Conservation (phyloP, 1,140 invertebrate species). For the Drosophila biarmipes region DNA sequence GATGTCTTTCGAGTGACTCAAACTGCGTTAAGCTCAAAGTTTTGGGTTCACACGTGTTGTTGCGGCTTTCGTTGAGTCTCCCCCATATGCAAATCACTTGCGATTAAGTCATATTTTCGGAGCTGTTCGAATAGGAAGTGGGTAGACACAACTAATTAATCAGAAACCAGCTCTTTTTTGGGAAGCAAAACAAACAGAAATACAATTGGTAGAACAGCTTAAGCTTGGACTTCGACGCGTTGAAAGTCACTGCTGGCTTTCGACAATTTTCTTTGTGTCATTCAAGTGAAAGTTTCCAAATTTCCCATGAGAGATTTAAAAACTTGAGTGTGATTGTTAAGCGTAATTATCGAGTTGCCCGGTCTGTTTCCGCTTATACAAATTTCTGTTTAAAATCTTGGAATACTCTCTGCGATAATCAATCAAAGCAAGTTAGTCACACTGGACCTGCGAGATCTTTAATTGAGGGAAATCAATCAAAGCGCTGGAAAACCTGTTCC, state of each 20-base stretch:
- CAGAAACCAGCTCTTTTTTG: constrained; percentile 30
- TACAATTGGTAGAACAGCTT: constrained; percentile 31
- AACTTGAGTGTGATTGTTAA: constrained; percentile 21
- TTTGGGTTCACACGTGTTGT: constrained; percentile 41
- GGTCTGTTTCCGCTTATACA: constrained; percentile 21
- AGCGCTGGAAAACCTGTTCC: constrained; percentile 27
- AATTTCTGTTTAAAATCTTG: neutral
- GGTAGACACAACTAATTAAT: constrained; percentile 39
- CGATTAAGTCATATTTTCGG: constrained; percentile 45
- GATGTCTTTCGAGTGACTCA: constrained; percentile 20
- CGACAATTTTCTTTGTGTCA: constrained; percentile 35
- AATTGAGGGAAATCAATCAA: constrained; percentile 70
- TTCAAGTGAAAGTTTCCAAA: constrained; percentile 33
- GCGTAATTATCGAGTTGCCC: constrained; percentile 21
- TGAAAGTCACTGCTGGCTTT: constrained; percentile 32
- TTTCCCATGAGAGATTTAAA: constrained; percentile 24
- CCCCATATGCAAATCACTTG: constrained; percentile 44
- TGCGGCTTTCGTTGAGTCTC: constrained; percentile 21
- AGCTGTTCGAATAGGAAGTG: constrained; percentile 32
- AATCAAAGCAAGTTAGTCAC: constrained; percentile 43
- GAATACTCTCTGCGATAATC: constrained; percentile 16
- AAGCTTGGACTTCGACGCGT: constrained; percentile 5
- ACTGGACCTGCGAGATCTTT: constrained; percentile 21
- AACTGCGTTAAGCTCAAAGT: constrained; percentile 14
- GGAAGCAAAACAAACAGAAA: constrained; percentile 21